phyloP scores from a whole-genome alignment of 2,797 vertebrate genomes.

The Acrossocheilus wenchowensis region DNA sequence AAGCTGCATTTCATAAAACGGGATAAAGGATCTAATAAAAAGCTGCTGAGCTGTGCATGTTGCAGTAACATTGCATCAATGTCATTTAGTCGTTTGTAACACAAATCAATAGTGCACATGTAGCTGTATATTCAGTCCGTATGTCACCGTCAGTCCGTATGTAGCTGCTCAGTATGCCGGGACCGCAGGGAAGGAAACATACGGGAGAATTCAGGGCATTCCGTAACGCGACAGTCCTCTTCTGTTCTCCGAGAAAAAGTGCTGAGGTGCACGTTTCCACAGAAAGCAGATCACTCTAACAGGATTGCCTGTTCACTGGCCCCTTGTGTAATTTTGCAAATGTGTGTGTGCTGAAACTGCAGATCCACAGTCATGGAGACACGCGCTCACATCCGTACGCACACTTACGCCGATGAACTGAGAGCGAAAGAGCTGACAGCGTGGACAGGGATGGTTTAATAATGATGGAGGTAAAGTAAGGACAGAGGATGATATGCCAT shows the following conservation, averaged over 20 bases:
- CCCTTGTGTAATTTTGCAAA: constrained; percentile 53
- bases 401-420: constrained; percentile 35
- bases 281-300: constrained; percentile 58
- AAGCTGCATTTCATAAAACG: not conserved
- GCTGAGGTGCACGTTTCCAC: constrained; percentile 57
- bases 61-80: constrained; percentile 36
- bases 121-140: not conserved
- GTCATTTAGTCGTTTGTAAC: constrained; percentile 17
- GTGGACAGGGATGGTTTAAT: constrained; percentile 34
- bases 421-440: constrained; percentile 45
- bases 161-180: not conserved
- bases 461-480: constrained; percentile 47
- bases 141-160: not conserved
- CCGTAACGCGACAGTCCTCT: constrained; percentile 19
- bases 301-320: constrained; percentile 57
- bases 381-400: not conserved
- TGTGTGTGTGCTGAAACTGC: constrained; percentile 41
- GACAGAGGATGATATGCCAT: constrained; percentile 40
- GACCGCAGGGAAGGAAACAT: constrained; percentile 9
- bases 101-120: constrained; percentile 37
- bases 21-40: not conserved
- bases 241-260: constrained; percentile 44
- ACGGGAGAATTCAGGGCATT: constrained; percentile 19
- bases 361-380: constrained; percentile 8
- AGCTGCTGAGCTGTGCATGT: constrained; percentile 32